These are phyloP conservation scores for Pollenia labialis DNA, from an alignment of 2,888 invertebrate genomes.

Conservation along the genomic window DNA sequence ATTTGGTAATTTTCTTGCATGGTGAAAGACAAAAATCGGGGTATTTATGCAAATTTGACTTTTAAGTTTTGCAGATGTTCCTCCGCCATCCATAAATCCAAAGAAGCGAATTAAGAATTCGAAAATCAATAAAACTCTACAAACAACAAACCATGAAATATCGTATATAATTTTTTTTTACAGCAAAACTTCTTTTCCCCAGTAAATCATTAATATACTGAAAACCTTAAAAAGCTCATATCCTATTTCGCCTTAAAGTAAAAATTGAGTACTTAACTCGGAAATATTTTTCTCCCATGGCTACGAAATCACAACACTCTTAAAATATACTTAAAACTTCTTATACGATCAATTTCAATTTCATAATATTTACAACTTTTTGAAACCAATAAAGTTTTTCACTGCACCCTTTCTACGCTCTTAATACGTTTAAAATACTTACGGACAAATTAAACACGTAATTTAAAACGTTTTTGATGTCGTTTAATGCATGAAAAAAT, in stretches of 20 bases:
- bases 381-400: conserved; percentile 69
- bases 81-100: too few relatives aligned
- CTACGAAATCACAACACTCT: not conserved
- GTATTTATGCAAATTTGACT: too few relatives aligned
- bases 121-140: too few relatives aligned
- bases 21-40: too few relatives aligned
- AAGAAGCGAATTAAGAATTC: too few relatives aligned
- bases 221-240: conserved; percentile 17
- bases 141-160: too few relatives aligned
- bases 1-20: too few relatives aligned
- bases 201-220: not conserved
- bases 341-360: conserved; percentile 62
- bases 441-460: conserved; percentile 65
- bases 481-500: conserved; percentile 62
- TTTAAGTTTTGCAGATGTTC: too few relatives aligned
- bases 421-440: conserved; percentile 35
- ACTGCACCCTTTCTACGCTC: conserved; percentile 36
- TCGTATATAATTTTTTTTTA: not conserved
- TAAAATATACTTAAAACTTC: not conserved
- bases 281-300: conserved; percentile 27
- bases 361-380: conserved; percentile 61
- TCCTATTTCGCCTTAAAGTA: not conserved
- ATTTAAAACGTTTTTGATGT: conserved; percentile 71
- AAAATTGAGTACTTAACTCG: not conserved
- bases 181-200: not conserved